phyloP scores from a whole-genome alignment of 2,888 invertebrate genomes.

The Incurvaria masculella region DNA sequence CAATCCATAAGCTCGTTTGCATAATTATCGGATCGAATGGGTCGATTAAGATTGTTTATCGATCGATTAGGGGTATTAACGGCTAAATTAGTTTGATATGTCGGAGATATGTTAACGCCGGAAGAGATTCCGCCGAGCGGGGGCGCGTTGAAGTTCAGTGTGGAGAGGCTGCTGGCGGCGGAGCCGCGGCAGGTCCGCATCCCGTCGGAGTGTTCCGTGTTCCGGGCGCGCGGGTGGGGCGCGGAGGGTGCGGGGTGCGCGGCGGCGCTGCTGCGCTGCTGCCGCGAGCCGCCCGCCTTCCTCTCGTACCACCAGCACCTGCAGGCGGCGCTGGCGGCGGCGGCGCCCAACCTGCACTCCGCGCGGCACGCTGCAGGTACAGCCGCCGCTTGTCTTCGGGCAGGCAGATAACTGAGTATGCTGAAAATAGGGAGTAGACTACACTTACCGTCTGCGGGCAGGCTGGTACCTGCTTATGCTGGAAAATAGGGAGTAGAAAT shows the following conservation, averaged over 20 bases:
- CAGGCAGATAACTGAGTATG: too few species aligned
- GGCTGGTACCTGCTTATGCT: too few species aligned
- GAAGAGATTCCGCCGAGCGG: not conserved
- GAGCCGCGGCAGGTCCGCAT: constrained; percentile 21
- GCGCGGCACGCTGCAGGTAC: not conserved
- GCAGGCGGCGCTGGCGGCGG: constrained; percentile 34
- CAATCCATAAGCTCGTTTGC: not conserved
- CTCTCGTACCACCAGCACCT: constrained; percentile 26
- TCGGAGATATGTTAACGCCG: not conserved
- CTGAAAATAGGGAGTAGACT: too few species aligned
- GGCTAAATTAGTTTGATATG: too few species aligned
- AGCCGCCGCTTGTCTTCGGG: too few species aligned
- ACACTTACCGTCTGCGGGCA: too few species aligned
- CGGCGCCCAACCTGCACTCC: constrained; percentile 9
- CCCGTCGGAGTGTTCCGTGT: constrained; percentile 17
- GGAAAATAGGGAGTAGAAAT: too few species aligned
- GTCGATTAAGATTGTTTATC: not conserved
- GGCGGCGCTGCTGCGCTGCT: constrained; percentile 62
- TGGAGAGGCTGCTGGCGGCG: constrained; percentile 64
- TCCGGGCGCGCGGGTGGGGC: constrained; percentile 24
- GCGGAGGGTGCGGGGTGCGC: constrained; percentile 63
- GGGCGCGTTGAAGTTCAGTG: constrained; percentile 60
- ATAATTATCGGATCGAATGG: not conserved
- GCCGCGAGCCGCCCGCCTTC: constrained; percentile 39
- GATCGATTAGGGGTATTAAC: too few species aligned